Conservation (phyloP, 2,113 vertebrate genomes). For the Phalacrocorax carbo region DNA sequence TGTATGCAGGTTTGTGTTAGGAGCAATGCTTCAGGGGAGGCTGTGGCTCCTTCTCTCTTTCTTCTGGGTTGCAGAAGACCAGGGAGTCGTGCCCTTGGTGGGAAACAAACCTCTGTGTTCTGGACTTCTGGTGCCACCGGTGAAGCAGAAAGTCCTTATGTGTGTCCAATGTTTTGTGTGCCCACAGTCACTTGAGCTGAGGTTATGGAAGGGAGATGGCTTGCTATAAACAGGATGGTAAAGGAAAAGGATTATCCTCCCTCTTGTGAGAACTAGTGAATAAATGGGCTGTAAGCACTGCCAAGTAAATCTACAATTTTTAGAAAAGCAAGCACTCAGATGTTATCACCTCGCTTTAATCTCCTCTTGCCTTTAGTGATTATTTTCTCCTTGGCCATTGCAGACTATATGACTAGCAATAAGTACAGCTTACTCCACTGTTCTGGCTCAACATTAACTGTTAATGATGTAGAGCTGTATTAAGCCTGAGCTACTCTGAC, state of each 20-base stretch:
- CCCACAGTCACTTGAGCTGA: background rate
- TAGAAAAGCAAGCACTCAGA: background rate
- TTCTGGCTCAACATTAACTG: slow-evolving; percentile 34
- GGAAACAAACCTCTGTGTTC: background rate
- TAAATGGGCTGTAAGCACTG: background rate
- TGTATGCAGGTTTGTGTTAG: background rate
- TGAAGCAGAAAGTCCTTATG: background rate
- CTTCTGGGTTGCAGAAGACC: background rate
- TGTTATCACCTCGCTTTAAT: slow-evolving; percentile 34
- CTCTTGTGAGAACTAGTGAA: background rate
- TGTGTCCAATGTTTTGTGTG: accelerated
- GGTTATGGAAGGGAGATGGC: background rate
- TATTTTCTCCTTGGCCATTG: slow-evolving; percentile 33
- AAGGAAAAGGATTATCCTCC: background rate
- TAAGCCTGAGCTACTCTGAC: slow-evolving; percentile 33
- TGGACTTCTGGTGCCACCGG: background rate
- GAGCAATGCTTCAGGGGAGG: background rate
- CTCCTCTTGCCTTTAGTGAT: slow-evolving; percentile 36
- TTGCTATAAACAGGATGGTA: background rate
- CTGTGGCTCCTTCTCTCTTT: background rate
- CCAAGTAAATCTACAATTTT: slow-evolving; percentile 23
- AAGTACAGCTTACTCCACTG: slow-evolving; percentile 30
- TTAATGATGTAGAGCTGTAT: slow-evolving; percentile 55
- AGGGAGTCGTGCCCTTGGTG: background rate
- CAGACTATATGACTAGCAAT: slow-evolving; percentile 45